These are phyloP conservation scores for Anarsia innoxiella DNA, from an alignment of 2,888 invertebrate genomes.

Conservation along the genomic window DNA sequence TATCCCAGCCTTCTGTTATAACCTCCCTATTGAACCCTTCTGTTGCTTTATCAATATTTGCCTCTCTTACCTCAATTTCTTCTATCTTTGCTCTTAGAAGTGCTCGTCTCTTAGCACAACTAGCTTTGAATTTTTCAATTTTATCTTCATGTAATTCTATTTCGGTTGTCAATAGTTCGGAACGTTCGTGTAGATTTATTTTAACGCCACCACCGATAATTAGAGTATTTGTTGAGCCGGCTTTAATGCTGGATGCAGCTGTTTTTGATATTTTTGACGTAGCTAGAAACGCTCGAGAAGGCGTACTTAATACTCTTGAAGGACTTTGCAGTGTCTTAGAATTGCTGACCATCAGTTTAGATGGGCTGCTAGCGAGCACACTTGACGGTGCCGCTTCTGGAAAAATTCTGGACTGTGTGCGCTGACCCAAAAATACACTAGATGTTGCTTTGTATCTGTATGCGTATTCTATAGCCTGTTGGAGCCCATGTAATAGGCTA, in stretches of 20 bases:
- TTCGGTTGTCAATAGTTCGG: constrained; percentile 66
- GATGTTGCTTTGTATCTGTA: constrained; percentile 39
- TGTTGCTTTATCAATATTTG: constrained; percentile 62
- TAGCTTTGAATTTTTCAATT: constrained; percentile 39
- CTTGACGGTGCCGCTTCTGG: not conserved
- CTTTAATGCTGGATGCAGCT: too few relatives aligned
- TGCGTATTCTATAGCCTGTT: constrained; percentile 56
- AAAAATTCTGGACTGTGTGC: constrained; percentile 41
- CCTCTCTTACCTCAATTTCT: constrained; percentile 68
- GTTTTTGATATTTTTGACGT: too few relatives aligned
- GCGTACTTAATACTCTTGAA: too few relatives aligned
- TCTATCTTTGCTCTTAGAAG: constrained; percentile 69
- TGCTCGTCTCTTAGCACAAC: constrained; percentile 48
- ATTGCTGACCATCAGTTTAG: constrained; percentile 19
- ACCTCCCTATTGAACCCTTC: constrained; percentile 69
- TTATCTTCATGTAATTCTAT: constrained; percentile 55
- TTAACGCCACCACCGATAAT: constrained; percentile 43
- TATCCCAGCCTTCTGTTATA: constrained; percentile 69
- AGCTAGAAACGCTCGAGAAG: too few relatives aligned
- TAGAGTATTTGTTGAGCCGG: too few relatives aligned
- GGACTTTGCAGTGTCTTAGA: constrained; percentile 26
- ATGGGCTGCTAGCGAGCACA: too few relatives aligned
- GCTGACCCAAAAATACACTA: constrained; percentile 39
- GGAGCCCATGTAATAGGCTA: constrained; percentile 54
- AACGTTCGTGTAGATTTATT: constrained; percentile 68